A percentile compares a stretch with the other conserved stretches of the same genome.
These are phyloP conservation scores for Hyposoter didymator DNA, from an alignment of 2,888 invertebrate genomes.

Conservation along the genomic window DNA sequence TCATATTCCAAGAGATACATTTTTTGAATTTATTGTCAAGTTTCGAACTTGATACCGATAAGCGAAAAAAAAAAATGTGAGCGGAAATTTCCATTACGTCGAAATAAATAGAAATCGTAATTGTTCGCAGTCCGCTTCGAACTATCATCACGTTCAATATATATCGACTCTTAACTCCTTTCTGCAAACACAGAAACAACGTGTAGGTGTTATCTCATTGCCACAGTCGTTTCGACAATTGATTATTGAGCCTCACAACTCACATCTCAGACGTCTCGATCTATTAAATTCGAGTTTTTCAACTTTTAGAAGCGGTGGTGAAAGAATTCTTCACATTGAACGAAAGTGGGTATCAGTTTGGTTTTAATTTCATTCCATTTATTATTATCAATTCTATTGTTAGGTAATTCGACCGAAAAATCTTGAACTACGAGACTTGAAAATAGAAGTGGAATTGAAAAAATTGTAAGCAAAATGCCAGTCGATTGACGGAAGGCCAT, in stretches of 20 bases:
- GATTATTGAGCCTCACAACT: constrained; percentile 63
- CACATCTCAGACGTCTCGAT: constrained; percentile 28
- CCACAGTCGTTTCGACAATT: constrained; percentile 63
- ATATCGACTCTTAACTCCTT: constrained; percentile 17
- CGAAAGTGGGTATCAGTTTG: constrained; percentile 58
- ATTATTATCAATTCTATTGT: neutral
- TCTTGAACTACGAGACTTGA: neutral
- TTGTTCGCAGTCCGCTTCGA: neutral
- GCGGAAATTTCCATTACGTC: neutral
- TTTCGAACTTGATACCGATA: neutral
- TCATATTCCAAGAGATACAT: neutral
- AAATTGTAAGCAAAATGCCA: neutral
- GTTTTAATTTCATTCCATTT: constrained; percentile 21
- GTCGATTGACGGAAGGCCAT: no score
- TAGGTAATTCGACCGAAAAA: neutral
- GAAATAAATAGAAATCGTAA: neutral
- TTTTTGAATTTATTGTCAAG: neutral
- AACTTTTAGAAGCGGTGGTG: no score
- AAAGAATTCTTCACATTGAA: constrained; percentile 42
- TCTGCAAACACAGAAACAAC: constrained; percentile 23
- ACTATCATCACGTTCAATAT: neutral
- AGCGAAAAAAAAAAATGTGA: neutral
- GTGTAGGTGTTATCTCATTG: constrained; percentile 55
- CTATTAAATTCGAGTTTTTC: constrained; percentile 56
- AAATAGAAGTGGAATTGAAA: neutral